These are phyloP conservation scores for Drosophila flavopinicola DNA, from an alignment of 2,888 invertebrate species.

Conservation along the genomic window DNA sequence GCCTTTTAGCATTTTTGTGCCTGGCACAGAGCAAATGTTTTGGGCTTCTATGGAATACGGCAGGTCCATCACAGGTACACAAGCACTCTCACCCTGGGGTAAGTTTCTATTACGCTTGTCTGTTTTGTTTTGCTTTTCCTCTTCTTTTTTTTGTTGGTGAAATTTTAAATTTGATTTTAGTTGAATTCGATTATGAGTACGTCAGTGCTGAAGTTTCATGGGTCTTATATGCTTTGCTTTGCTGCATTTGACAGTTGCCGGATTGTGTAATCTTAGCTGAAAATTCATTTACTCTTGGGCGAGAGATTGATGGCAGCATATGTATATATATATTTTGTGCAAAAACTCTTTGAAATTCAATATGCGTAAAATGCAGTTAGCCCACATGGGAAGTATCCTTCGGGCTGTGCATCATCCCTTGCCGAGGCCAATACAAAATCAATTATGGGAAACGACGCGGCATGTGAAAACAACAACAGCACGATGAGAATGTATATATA, in stretches of 20 bases:
- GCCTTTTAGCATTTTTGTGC: slow-evolving; percentile 31
- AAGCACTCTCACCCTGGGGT: slow-evolving; percentile 25
- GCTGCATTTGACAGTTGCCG: slow-evolving; percentile 54
- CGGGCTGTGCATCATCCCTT: slow-evolving; percentile 36
- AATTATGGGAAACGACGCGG: slow-evolving; percentile 78
- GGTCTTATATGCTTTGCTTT: slow-evolving; percentile 15
- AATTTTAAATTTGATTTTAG: slow-evolving; percentile 65
- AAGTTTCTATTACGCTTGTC: slow-evolving; percentile 21
- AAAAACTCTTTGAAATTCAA: slow-evolving; percentile 75
- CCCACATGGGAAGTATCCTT: slow-evolving; percentile 26
- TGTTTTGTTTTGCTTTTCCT: slow-evolving; percentile 2
- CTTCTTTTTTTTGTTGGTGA: slow-evolving; percentile 4
- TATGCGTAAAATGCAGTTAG: slow-evolving; percentile 54
- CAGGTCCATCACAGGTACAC: slow-evolving; percentile 69
- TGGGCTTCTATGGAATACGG: slow-evolving; percentile 28
- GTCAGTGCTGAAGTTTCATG: slow-evolving; percentile 5
- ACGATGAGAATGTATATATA: slow-evolving; percentile 1
- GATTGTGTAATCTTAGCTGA: slow-evolving; percentile 40
- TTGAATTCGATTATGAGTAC: slow-evolving; percentile 61
- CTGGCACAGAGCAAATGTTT: slow-evolving; percentile 35
- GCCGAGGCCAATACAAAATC: slow-evolving; percentile 71
- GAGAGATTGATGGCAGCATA: slow-evolving; percentile 50
- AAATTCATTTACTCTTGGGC: slow-evolving; percentile 35
- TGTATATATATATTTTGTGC: background rate
- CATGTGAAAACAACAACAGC: slow-evolving; percentile 48